These are phyloP conservation scores for Tachypleus tridentatus DNA, from an alignment of 1,140 invertebrate species.

Conservation along the genomic window DNA sequence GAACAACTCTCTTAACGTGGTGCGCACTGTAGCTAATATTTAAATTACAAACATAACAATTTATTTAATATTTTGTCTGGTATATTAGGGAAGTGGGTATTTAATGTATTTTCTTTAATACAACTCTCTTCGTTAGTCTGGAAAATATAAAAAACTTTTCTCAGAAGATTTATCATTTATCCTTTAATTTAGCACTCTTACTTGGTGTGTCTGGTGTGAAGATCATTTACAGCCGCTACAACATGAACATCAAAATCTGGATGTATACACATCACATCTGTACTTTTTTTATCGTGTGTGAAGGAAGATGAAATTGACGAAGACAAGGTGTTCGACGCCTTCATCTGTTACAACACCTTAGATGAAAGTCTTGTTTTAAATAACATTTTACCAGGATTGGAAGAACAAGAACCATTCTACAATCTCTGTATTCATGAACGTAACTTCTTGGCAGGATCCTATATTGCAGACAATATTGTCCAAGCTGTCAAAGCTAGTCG, in stretches of 20 bases:
- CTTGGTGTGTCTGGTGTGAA: constrained; percentile 11
- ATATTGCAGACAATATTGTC: constrained; percentile 62
- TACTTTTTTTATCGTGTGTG: constrained; percentile 38
- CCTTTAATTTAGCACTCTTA: constrained; percentile 4
- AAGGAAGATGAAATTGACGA: constrained; percentile 53
- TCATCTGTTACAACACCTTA: constrained; percentile 64
- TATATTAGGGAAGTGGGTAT: too few species aligned
- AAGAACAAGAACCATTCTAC: constrained; percentile 40
- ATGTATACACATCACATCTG: constrained; percentile 55
- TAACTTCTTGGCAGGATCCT: constrained; percentile 55
- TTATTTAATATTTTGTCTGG: too few species aligned
- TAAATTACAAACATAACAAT: too few species aligned
- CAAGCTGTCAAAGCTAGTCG: constrained; percentile 58
- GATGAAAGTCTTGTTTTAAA: constrained; percentile 57
- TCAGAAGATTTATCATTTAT: too few species aligned
- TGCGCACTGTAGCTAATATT: too few species aligned
- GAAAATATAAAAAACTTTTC: too few species aligned
- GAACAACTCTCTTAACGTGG: too few species aligned
- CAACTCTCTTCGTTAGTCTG: too few species aligned
- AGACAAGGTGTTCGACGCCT: constrained; percentile 67
- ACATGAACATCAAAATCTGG: constrained; percentile 61
- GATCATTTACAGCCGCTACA: constrained; percentile 73
- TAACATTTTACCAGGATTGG: constrained; percentile 65
- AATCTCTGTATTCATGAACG: constrained; percentile 56
- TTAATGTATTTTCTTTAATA: too few species aligned